Evolutionary conservation across 2,797 vertebrate genomes (phyloP).

Genomic region (Caiman crocodilus): DNA sequence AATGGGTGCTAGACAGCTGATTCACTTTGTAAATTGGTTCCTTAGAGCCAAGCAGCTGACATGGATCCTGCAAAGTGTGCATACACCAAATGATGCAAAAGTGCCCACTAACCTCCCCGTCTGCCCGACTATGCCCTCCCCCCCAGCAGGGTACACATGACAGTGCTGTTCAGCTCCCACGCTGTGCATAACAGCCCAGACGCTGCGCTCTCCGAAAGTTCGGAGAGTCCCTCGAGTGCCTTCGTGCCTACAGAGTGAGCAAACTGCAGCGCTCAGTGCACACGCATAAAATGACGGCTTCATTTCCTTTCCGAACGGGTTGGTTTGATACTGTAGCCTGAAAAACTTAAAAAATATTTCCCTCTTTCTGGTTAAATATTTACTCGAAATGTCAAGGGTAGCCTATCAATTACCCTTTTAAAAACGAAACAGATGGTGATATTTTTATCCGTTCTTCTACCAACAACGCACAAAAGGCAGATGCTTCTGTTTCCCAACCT

Average conservation of each 20-base stretch:
- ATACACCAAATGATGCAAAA: background rate
- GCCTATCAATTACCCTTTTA: conserved; percentile 36
- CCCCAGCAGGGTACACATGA: background rate
- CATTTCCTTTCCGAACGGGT: background rate
- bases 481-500: background rate
- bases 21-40: background rate
- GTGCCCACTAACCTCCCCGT: background rate
- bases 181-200: background rate
- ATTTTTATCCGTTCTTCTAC: conserved; percentile 50
- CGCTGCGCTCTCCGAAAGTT: background rate
- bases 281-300: background rate
- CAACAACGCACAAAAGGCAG: conserved; percentile 44
- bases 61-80: no score
- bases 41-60: background rate
- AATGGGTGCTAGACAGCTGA: conserved; percentile 3
- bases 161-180: fast-evolving
- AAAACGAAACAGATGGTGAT: conserved; percentile 58
- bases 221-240: background rate
- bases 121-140: fast-evolving
- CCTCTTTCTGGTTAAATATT: conserved; percentile 57
- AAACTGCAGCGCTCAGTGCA: background rate
- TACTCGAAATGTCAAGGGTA: conserved; percentile 42
- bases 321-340: background rate
- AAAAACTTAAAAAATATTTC: conserved; percentile 27
- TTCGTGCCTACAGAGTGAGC: background rate